Evolutionary conservation across 2,888 invertebrate species (phyloP).

Genomic region (Kuschelorhynchus macadamiae): DNA sequence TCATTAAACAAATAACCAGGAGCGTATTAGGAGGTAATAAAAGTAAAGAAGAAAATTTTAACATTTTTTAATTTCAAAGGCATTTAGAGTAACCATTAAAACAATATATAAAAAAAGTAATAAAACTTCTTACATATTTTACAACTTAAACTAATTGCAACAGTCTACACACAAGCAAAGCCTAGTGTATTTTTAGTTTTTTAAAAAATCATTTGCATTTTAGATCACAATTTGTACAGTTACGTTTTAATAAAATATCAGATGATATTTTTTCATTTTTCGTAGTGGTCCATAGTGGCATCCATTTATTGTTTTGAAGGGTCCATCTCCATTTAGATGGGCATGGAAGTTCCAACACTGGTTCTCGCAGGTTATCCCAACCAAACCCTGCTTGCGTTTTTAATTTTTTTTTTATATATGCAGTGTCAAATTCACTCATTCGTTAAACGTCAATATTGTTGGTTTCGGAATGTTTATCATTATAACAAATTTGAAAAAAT

Average conservation of each 20-base stretch:
- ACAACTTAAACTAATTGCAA: constrained; percentile 6
- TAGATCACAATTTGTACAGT: not conserved
- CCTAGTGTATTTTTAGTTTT: not conserved
- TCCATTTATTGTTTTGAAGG: constrained; percentile 16
- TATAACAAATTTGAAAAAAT: too few species aligned
- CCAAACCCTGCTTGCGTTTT: constrained; percentile 10
- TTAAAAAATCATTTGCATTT: not conserved
- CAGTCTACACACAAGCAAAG: constrained; percentile 6
- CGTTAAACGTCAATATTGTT: not conserved
- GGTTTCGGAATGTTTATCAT: not conserved
- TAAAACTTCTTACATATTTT: not conserved
- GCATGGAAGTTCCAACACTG: constrained; percentile 18
- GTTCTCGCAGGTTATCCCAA: not conserved
- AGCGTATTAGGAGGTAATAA: too few species aligned
- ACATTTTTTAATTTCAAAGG: too few species aligned
- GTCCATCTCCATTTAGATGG: constrained; percentile 29
- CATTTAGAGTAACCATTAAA: too few species aligned
- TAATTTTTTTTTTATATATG: constrained; percentile 13
- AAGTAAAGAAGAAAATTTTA: too few species aligned
- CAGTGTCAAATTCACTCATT: constrained; percentile 16
- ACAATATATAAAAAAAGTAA: too few species aligned
- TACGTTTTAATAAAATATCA: constrained; percentile 5
- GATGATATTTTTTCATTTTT: constrained; percentile 1
- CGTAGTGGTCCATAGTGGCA: constrained; percentile 9
- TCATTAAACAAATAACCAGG: too few species aligned